Conservation (phyloP, 2,113 vertebrate genomes). For the Prionailurus bengalensis region DNA sequence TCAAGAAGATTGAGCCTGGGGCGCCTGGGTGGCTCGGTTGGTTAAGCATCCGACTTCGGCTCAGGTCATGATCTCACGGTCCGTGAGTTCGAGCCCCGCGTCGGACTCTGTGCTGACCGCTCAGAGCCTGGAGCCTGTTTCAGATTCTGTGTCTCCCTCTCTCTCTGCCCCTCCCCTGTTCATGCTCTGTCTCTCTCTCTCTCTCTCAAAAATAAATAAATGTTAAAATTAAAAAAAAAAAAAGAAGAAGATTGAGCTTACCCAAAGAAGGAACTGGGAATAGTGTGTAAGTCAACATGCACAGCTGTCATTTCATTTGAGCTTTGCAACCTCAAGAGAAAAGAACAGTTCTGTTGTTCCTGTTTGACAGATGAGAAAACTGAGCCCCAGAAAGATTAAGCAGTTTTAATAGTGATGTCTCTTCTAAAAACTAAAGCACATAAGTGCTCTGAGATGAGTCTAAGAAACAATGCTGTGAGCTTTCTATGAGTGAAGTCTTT, state of each 20-base stretch:
- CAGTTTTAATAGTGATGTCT: neutral
- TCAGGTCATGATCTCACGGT: too few relatives aligned
- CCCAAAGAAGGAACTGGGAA: neutral
- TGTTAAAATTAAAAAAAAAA: too few relatives aligned
- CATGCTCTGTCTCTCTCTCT: too few relatives aligned
- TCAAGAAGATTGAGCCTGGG: neutral
- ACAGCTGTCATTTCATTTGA: neutral
- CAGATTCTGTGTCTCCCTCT: too few relatives aligned
- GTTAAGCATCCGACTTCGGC: too few relatives aligned
- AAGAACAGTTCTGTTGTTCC: neutral
- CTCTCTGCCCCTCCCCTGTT: too few relatives aligned
- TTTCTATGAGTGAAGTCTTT: constrained; percentile 19
- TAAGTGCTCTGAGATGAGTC: neutral
- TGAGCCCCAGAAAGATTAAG: constrained; percentile 21
- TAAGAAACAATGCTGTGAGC: neutral
- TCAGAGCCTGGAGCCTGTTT: too few relatives aligned
- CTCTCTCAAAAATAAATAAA: too few relatives aligned
- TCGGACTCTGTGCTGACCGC: too few relatives aligned
- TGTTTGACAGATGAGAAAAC: neutral
- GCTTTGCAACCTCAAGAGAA: neutral
- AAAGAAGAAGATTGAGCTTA: neutral
- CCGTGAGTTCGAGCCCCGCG: too few relatives aligned
- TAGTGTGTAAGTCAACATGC: neutral
- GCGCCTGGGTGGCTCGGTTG: too few relatives aligned
- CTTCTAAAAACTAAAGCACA: neutral